Base-by-base conservation (phyloP, 2,888 invertebrate genomes). In the Rhingia campestris region DNA sequence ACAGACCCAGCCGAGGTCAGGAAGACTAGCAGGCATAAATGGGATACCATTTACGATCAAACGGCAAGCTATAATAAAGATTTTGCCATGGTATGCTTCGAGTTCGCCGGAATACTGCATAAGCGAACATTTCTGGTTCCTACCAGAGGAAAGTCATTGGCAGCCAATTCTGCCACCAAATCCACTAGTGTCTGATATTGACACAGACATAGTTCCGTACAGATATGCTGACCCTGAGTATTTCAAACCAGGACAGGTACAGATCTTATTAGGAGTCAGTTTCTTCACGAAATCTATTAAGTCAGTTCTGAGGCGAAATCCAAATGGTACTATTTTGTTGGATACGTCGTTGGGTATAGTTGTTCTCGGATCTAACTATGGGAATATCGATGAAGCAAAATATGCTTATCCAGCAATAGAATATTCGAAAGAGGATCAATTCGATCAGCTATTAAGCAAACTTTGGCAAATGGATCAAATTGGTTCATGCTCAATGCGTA, bases 381-480 rank as follows among this genome's bases (percentile, higher is more conserved):
- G 6, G 9, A 10, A 14, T 53, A 33, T 4, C 14, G 22, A 64
- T 37, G 9, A 51, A 2, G 10, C 10, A 30, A 12, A n/a, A 6
- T 4, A 30, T 64, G 30, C 9, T 32, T 37, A n/a, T 37, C 7
- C 61, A 47, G 61, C 61, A 2, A 32, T 64, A 3, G 35, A 22
- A 5, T 64, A 32, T 6, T 37, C 51, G n/a, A 6, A n/a, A n/a
- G n/a, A 14, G 1, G 14, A 12, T 41, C 66, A 66, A 9, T 67
- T 67, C n/a, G 66, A 54, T 7, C 9, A 54, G 1, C 53, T 54
- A 3, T 7, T 54, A 10, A 67, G 7, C 3, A 53, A n/a, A 12
- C 39, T 64, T 7, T 64, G 64, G 64, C 14, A 63, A 35, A 39
- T 51, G 9, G 51, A 64, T 64, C 49, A 51, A n/a, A 32, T 64